Percentiles rank a stretch among this genome's conserved stretches.
Evolutionary conservation across 2,888 invertebrate species (phyloP).

Genomic region (Acronicta leporina): DNA sequence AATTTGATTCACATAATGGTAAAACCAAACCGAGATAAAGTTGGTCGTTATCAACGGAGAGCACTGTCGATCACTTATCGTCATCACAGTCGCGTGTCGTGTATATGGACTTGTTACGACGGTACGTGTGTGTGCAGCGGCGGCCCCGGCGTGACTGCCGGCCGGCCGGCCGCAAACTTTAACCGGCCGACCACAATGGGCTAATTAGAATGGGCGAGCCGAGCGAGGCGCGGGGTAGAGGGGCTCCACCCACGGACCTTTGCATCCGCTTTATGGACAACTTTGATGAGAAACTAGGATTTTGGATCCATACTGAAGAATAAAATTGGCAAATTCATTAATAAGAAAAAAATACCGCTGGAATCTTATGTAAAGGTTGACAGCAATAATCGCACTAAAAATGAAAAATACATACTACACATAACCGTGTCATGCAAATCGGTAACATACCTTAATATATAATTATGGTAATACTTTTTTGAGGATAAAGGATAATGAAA

Average conservation of each 20-base stretch:
- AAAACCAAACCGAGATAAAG: slow-evolving; percentile 65
- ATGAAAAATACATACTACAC: slow-evolving; percentile 9
- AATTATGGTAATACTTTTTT: slow-evolving; percentile 11
- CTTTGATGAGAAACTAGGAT: slow-evolving; percentile 75
- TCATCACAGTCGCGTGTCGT: slow-evolving; percentile 80
- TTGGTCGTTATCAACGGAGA: slow-evolving; percentile 75
- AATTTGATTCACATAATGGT: slow-evolving; percentile 73
- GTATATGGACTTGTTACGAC: slow-evolving; percentile 47
- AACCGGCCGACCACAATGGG: slow-evolving; percentile 84
- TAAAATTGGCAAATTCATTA: slow-evolving; percentile 10
- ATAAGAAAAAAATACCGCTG: too few relatives aligned
- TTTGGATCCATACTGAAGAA: slow-evolving; percentile 64
- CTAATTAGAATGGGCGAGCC: slow-evolving; percentile 87
- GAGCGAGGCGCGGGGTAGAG: slow-evolving; percentile 74
- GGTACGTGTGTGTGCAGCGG: slow-evolving; percentile 74
- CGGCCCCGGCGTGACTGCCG: slow-evolving; percentile 82
- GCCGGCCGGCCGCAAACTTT: slow-evolving; percentile 83
- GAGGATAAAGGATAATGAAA: neutral
- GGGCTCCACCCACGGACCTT: slow-evolving; percentile 85
- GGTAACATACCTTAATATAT: slow-evolving; percentile 13
- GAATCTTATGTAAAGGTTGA: neutral
- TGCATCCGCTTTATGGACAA: slow-evolving; percentile 84
- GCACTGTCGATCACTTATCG: slow-evolving; percentile 84
- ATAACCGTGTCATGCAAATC: slow-evolving; percentile 1
- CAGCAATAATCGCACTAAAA: neutral